Conservation (phyloP, 2,797 vertebrate genomes). For the Ptychobarbus kaznakovi region DNA sequence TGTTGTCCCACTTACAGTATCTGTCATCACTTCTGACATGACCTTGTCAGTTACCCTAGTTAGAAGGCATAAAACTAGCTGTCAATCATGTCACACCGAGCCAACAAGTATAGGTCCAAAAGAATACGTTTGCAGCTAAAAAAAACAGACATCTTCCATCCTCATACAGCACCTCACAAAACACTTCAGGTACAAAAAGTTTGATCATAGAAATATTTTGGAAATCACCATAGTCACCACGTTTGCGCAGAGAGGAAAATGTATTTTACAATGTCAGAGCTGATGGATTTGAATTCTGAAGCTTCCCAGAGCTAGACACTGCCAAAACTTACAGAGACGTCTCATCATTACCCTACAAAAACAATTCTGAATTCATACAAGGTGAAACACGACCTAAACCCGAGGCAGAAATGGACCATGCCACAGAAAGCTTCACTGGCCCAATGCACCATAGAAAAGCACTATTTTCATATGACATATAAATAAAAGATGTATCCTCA, state of each 20-base stretch:
- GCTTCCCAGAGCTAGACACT: slow-evolving; percentile 13
- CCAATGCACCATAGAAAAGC: slow-evolving; percentile 69
- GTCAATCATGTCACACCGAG: slow-evolving; percentile 66
- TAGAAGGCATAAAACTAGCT: slow-evolving; percentile 69
- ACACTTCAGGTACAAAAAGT: neutral
- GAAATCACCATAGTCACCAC: neutral
- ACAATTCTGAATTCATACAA: slow-evolving; percentile 25
- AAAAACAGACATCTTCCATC: slow-evolving; percentile 10
- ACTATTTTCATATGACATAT: slow-evolving; percentile 80
- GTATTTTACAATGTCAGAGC: neutral
- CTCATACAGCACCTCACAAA: slow-evolving; percentile 6
- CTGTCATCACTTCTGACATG: slow-evolving; percentile 69
- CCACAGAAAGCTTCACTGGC: slow-evolving; percentile 6
- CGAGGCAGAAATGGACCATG: slow-evolving; percentile 29
- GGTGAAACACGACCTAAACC: slow-evolving; percentile 26
- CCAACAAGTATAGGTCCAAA: slow-evolving; percentile 47
- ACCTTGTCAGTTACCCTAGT: slow-evolving; percentile 72
- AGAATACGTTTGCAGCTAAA: slow-evolving; percentile 38
- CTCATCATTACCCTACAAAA: slow-evolving; percentile 8
- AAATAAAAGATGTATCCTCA: slow-evolving; percentile 79
- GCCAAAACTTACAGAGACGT: slow-evolving; percentile 60
- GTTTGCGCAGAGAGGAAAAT: neutral
- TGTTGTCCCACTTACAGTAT: slow-evolving; percentile 59
- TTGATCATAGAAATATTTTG: neutral
- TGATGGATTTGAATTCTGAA: slow-evolving; percentile 13